These are phyloP conservation scores for Tokudaia muenninki DNA, from an alignment of 2,797 vertebrate species.

Conservation along the genomic window DNA sequence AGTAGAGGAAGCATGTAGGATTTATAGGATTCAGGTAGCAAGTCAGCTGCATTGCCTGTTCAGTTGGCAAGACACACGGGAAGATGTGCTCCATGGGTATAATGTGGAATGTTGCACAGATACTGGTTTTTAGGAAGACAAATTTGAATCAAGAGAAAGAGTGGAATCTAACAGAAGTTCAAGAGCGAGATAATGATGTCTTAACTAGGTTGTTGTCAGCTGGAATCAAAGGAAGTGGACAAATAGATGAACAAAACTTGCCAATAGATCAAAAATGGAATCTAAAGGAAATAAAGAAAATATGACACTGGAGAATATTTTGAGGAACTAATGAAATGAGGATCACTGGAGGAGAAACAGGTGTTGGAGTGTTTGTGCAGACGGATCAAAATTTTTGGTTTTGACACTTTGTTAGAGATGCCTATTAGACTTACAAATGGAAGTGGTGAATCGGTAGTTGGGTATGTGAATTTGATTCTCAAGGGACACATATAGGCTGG, in stretches of 20 bases:
- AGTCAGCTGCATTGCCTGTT: slow-evolving; percentile 27
- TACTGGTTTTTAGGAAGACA: background rate
- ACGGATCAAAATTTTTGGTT: background rate
- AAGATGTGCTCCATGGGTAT: background rate
- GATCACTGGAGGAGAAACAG: background rate
- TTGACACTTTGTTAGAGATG: background rate
- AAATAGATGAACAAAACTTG: slow-evolving; percentile 15
- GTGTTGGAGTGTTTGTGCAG: background rate
- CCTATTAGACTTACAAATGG: background rate
- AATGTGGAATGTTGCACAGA: background rate
- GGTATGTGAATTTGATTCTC: slow-evolving; percentile 3
- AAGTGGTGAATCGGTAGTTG: background rate
- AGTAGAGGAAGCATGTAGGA: background rate
- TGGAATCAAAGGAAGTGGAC: background rate
- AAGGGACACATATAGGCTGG: background rate
- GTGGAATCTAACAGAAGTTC: background rate
- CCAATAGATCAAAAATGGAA: background rate
- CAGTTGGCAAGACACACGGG: background rate
- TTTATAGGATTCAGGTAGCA: background rate
- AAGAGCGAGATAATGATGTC: background rate
- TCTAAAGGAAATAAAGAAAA: background rate
- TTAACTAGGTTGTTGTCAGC: background rate
- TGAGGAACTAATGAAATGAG: background rate
- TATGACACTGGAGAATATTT: background rate
- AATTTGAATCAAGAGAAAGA: background rate